phyloP scores from a whole-genome alignment of 2,113 vertebrate genomes.

The Chroicocephalus ridibundus region DNA sequence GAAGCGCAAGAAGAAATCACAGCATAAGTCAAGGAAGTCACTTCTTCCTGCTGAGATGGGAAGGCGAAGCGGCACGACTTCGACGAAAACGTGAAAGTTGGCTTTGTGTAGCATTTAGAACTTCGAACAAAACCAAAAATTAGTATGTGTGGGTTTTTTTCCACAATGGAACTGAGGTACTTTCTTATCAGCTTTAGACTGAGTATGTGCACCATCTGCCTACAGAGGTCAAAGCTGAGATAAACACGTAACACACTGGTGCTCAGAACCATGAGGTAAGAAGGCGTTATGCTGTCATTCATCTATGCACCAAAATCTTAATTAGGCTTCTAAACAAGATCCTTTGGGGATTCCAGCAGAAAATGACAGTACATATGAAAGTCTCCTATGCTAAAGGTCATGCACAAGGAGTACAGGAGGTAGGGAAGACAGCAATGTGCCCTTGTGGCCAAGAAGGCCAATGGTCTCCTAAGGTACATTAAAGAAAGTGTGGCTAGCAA shows the following conservation, averaged over 20 bases:
- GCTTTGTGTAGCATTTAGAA: accelerated
- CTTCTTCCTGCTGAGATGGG: neutral
- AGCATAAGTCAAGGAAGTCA: neutral
- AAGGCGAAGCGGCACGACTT: neutral
- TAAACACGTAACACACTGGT: accelerated
- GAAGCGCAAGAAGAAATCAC: neutral
- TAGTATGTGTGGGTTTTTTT: neutral
- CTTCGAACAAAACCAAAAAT: neutral
- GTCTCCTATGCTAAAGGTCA: neutral
- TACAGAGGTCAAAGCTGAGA: neutral
- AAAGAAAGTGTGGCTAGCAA: neutral
- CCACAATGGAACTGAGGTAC: neutral
- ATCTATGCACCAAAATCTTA: neutral
- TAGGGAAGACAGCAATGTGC: neutral
- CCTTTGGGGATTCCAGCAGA: neutral
- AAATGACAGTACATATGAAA: neutral
- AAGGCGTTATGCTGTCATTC: neutral
- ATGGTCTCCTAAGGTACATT: neutral
- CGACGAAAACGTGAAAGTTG: neutral
- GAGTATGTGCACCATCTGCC: neutral
- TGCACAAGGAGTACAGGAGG: neutral
- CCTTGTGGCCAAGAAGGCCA: neutral
- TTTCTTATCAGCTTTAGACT: neutral
- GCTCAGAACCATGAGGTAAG: neutral
- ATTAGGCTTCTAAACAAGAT: neutral